Base-by-base conservation (phyloP, 2,113 vertebrate species). In the Lethenteron reissneri region DNA sequence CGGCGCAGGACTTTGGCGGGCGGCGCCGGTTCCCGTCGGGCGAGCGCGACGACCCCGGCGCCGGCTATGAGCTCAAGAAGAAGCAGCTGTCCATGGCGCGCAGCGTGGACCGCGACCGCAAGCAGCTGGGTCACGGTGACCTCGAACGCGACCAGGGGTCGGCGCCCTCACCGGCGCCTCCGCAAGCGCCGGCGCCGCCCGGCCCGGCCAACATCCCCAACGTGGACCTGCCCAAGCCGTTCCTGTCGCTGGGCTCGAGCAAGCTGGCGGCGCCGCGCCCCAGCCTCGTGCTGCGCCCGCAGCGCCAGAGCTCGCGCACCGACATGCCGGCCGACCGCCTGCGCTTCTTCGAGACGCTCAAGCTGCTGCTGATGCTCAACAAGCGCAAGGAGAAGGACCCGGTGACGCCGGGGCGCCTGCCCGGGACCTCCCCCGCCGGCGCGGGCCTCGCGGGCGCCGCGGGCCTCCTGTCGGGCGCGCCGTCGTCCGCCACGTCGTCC, bases 371-470 rank as follows among this genome's bases (percentile, higher is more conserved):
- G 74, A 95, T 95, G 80, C 90, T 99, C 78, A 99, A 92, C 70
- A 99, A 99, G 82, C 96, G 89, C 83, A 99, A 99, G 81, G 95
- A 99, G 81, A 88, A 89, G 78, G 92, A 99, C 77, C 95, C 97
- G 77, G 85, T 90, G 56, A 88, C 89, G 57, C 85, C 88, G 73
- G 64, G 64, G n/a, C 64, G 64, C 9, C 64, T 68, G n/a, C 92
- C 97, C 75, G 94, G 83, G 78, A 89, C 85, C 1, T 85, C 88
- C 74, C 41, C 41, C 41, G 41, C 41, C 41, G 41, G 41, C 41
- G 41, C 41, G 41, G 41, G 5, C 41, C 5, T 5, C 41, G 41
- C 41, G 41, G 41, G 41, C 41, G 41, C 5, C 41, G 41, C 41
- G 41, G 64, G 64, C 64, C 41, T 41, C 41, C 41, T 41, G 41